These are phyloP conservation scores for Erannis defoliaria DNA, from an alignment of 2,888 invertebrate species.

Conservation along the genomic window DNA sequence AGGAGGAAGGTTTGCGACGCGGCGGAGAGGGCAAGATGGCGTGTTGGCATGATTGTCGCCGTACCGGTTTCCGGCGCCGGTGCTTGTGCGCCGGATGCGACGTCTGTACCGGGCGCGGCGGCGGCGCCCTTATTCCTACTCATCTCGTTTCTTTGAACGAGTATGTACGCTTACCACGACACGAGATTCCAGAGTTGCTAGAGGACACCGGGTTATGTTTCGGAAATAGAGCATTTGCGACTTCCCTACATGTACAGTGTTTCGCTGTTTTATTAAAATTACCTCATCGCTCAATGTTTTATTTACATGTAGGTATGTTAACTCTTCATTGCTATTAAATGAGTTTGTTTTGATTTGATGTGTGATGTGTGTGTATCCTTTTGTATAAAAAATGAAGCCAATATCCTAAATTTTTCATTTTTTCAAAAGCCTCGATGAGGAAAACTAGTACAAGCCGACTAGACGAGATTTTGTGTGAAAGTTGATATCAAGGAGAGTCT, in stretches of 20 bases:
- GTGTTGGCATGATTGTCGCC: constrained; percentile 64
- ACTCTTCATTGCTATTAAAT: background rate
- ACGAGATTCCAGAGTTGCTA: constrained; percentile 52
- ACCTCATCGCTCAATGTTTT: constrained; percentile 10
- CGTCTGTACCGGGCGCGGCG: constrained; percentile 54
- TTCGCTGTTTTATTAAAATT: constrained; percentile 21
- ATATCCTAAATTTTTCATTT: background rate
- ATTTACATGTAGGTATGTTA: background rate
- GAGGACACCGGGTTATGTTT: constrained; percentile 46
- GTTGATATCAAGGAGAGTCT: constrained; percentile 51
- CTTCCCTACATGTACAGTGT: constrained; percentile 13
- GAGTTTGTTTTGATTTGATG: background rate
- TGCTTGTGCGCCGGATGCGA: constrained; percentile 68
- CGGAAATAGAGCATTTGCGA: constrained; percentile 41
- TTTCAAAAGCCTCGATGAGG: constrained; percentile 5
- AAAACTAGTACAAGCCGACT: constrained; percentile 32
- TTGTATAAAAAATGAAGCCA: too few species aligned
- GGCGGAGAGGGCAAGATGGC: constrained; percentile 58
- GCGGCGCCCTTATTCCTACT: constrained; percentile 54
- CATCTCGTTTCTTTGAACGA: constrained; percentile 62
- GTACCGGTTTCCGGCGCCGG: constrained; percentile 64
- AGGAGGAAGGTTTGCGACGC: constrained; percentile 53
- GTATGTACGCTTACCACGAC: constrained; percentile 55
- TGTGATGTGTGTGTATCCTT: too few species aligned
- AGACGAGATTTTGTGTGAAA: constrained; percentile 34